Conservation (phyloP, 2,888 invertebrate species). For the Lamellibrachia columna region DNA sequence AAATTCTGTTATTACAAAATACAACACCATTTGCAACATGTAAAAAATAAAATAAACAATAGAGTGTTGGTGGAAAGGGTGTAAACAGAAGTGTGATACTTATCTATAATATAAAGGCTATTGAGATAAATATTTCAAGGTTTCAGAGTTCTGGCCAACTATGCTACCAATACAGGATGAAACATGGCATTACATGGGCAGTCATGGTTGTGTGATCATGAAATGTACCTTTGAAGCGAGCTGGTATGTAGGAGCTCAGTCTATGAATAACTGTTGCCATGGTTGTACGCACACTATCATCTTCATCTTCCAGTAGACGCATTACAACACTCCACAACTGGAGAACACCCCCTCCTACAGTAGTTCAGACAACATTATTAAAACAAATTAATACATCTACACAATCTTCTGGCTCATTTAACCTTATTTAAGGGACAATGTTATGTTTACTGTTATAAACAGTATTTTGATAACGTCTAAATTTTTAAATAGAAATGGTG, state of each 20-base stretch:
- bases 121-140: not conserved
- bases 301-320: constrained; percentile 38
- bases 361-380: not conserved
- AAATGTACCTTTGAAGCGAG: not conserved
- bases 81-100: too few species aligned
- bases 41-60: too few species aligned
- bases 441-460: not conserved
- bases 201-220: not conserved
- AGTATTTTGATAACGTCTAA: not conserved
- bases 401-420: not conserved
- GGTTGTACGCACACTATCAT: constrained; percentile 29
- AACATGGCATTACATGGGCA: not conserved
- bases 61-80: too few species aligned
- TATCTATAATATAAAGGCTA: too few species aligned
- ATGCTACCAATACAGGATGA: not conserved
- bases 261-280: not conserved
- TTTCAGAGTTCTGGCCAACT: not conserved
- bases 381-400: not conserved
- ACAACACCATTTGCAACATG: too few species aligned
- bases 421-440: not conserved
- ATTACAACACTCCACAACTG: constrained; percentile 34
- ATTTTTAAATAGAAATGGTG: not conserved
- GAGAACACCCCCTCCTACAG: constrained; percentile 30
- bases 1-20: too few species aligned
- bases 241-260: not conserved